These are phyloP conservation scores for Varecia variegata DNA, from an alignment of 2,797 vertebrate genomes.

Conservation along the genomic window DNA sequence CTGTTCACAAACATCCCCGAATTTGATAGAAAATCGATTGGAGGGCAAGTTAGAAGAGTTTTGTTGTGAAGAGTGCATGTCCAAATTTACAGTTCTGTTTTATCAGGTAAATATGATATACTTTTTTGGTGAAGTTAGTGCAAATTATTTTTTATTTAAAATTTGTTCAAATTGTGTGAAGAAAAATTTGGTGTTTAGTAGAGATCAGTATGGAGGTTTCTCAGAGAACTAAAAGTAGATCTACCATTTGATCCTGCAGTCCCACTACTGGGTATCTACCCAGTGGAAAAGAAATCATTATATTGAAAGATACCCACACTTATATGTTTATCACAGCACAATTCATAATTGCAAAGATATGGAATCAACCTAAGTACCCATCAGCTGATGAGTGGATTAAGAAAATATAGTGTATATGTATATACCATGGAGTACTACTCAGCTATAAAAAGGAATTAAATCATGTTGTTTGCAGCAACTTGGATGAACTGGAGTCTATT, in stretches of 20 bases:
- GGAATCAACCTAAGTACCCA: not conserved
- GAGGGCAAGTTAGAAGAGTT: constrained; percentile 93
- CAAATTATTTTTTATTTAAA: constrained; percentile 38
- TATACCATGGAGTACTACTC: not conserved
- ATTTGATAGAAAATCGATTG: constrained; percentile 90
- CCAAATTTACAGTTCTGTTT: constrained; percentile 93
- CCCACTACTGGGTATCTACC: not conserved
- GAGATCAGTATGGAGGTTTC: not conserved
- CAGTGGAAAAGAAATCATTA: not conserved
- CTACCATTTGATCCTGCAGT: not conserved
- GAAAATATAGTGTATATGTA: not conserved
- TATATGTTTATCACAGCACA: not conserved
- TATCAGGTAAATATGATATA: constrained; percentile 88
- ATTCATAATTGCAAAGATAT: not conserved
- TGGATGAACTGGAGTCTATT: not conserved
- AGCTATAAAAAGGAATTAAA: not conserved
- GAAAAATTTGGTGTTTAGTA: constrained; percentile 42
- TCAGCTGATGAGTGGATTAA: not conserved
- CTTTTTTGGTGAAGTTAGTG: not conserved
- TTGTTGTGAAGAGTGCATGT: constrained; percentile 94
- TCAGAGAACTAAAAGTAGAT: not conserved
- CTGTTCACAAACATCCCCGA: constrained; percentile 91
- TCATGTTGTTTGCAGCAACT: not conserved
- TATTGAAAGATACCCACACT: not conserved
- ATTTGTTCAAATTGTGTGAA: constrained; percentile 5